Base-by-base conservation (phyloP, 2,797 vertebrate genomes). In the Lateolabrax maculatus region DNA sequence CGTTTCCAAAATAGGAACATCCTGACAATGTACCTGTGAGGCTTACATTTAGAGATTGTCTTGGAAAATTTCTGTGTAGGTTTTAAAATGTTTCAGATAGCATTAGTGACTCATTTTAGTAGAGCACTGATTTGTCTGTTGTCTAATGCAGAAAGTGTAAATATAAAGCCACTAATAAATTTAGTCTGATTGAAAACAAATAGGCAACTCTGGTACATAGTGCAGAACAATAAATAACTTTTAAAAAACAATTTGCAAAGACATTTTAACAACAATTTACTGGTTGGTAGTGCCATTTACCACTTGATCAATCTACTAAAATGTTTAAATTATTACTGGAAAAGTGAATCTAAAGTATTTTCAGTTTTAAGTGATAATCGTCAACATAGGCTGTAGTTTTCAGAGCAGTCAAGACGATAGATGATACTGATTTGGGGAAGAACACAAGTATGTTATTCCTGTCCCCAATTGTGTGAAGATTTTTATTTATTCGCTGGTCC, bases 1-100 rank as follows among this genome's bases (percentile, higher is more conserved):
- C n/a, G 49, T 53, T 41, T 52, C 52, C 39, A 43, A 65, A 36
- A 74, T 8, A 41, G 21, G 34, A 61, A 72, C n/a, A 51, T 64
- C 19, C 5, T 49, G 16, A 65, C 12, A 16, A 3, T 27, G 23
- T n/a, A 41, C 1, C 31, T 56, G 11, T 39, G n/a, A 72, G n/a
- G 44, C 11, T 31, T 2, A 41, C 2, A 0, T 46, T 53, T 19
- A 27, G 37, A 71, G 49, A 73, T 53, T 13, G 43, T 76, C 53
- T 46, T 51, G 36, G 37, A 73, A 71, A 67, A 57, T 25, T 2
- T 25, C 23, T 63, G 49, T n/a, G 29, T 25, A 43, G 10, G 15
- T 71, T 46, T 29, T 12, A 52, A 44, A 65, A 37, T 37, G 15
- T 65, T 61, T 15, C 1, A 8, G 34, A 49, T 29, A 19, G 25